phyloP scores from a whole-genome alignment of 1,140 invertebrate species.

The Cydia splendana region DNA sequence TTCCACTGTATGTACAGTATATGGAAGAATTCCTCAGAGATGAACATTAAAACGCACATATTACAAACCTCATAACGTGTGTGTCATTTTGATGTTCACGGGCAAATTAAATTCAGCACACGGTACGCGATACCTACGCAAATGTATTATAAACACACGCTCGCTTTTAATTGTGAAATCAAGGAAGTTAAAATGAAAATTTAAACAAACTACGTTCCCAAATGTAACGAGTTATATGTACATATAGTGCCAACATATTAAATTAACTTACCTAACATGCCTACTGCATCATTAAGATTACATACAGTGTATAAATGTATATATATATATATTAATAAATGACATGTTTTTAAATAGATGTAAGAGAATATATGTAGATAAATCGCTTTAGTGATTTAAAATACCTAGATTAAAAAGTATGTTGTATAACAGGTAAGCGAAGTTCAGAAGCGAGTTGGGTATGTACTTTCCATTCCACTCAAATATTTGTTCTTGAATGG shows the following conservation, averaged over 20 bases:
- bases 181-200: constrained; percentile 28
- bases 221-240: too few relatives aligned
- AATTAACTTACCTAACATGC: background rate
- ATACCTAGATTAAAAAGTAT: background rate
- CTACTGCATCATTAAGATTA: too few relatives aligned
- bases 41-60: background rate
- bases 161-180: constrained; percentile 13
- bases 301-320: too few relatives aligned
- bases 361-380: too few relatives aligned
- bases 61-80: constrained; percentile 36
- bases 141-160: constrained; percentile 50
- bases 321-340: too few relatives aligned
- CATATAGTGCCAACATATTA: too few relatives aligned
- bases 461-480: constrained; percentile 1
- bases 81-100: constrained; percentile 44
- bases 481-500: constrained; percentile 20
- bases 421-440: background rate
- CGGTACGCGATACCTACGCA: constrained; percentile 39
- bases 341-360: too few relatives aligned
- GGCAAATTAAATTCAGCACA: constrained; percentile 43
- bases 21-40: background rate
- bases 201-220: background rate
- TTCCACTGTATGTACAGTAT: background rate
- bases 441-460: background rate
- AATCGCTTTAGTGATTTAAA: background rate